Conservation (phyloP, 2,797 vertebrate species). For the Alcedo quadribrachys region DNA sequence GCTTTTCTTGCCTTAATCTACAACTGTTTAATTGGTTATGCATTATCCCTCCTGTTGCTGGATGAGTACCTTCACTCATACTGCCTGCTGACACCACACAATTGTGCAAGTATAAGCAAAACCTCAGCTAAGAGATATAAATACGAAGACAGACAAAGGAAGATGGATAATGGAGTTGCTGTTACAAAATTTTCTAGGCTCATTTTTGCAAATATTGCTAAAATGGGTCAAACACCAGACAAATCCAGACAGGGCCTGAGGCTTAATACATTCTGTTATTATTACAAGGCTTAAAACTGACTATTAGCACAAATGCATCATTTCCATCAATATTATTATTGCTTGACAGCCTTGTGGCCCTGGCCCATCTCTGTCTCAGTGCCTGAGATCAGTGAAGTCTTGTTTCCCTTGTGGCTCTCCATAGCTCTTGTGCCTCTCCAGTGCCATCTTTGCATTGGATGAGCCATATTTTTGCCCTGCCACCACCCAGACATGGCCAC, state of each 20-base stretch:
- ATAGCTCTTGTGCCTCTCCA: not conserved
- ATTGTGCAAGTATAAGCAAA: not conserved
- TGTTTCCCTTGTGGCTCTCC: accelerated
- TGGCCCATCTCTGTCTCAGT: not conserved
- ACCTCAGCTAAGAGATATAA: not conserved
- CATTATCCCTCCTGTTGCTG: not conserved
- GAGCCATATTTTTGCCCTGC: not conserved
- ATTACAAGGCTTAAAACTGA: not conserved
- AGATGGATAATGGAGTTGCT: not conserved
- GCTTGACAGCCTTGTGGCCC: not conserved
- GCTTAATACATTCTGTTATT: not conserved
- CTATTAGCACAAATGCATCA: not conserved
- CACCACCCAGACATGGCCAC: not conserved
- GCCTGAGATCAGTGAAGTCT: not conserved
- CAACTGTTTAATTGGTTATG: not conserved
- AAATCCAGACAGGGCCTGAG: not conserved
- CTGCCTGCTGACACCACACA: not conserved
- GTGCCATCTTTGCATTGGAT: accelerated
- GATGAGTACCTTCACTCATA: not conserved
- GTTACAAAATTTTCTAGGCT: not conserved
- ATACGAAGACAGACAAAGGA: not conserved
- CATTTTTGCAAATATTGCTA: not conserved
- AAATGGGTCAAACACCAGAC: not conserved
- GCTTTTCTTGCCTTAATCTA: not conserved
- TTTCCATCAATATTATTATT: not conserved